phyloP scores from a whole-genome alignment of 2,888 invertebrate species.

The Catotricha subobsoleta region DNA sequence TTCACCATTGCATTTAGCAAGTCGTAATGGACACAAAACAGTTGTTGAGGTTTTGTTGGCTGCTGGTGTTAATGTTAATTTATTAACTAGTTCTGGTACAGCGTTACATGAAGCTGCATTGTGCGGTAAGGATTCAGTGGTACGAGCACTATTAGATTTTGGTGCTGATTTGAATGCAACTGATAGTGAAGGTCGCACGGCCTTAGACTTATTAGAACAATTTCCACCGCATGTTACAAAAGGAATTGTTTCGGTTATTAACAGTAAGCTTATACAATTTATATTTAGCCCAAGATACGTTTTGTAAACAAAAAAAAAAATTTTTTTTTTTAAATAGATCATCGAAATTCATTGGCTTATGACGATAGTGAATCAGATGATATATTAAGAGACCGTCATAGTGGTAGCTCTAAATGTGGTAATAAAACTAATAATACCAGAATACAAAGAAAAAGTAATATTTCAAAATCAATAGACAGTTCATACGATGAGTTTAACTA shows the following conservation, averaged over 20 bases:
- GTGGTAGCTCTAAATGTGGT: no score
- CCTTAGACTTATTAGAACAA: slow-evolving; percentile 67
- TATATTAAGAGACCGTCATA: slow-evolving; percentile 31
- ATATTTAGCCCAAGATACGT: neutral
- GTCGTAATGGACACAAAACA: slow-evolving; percentile 75
- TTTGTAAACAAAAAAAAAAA: neutral
- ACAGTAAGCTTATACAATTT: slow-evolving; percentile 39
- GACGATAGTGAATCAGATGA: slow-evolving; percentile 42
- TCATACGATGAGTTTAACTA: no score
- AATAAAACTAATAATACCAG: no score
- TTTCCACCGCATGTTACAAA: slow-evolving; percentile 78
- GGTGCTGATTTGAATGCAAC: slow-evolving; percentile 67
- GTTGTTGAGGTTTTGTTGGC: slow-evolving; percentile 68
- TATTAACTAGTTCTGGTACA: slow-evolving; percentile 68
- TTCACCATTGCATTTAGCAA: slow-evolving; percentile 83
- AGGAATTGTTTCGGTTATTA: slow-evolving; percentile 68
- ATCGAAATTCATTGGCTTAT: slow-evolving; percentile 23
- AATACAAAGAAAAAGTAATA: no score
- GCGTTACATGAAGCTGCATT: slow-evolving; percentile 87
- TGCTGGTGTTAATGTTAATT: slow-evolving; percentile 76
- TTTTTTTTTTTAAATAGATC: slow-evolving; percentile 15
- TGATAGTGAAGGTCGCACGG: slow-evolving; percentile 66
- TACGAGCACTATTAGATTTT: slow-evolving; percentile 57
- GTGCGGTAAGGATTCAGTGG: slow-evolving; percentile 78
- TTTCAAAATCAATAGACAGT: no score